A percentile compares a stretch with the other conserved stretches of the same genome.
Conservation (phyloP, 2,113 vertebrate species). For the Channa argus region DNA sequence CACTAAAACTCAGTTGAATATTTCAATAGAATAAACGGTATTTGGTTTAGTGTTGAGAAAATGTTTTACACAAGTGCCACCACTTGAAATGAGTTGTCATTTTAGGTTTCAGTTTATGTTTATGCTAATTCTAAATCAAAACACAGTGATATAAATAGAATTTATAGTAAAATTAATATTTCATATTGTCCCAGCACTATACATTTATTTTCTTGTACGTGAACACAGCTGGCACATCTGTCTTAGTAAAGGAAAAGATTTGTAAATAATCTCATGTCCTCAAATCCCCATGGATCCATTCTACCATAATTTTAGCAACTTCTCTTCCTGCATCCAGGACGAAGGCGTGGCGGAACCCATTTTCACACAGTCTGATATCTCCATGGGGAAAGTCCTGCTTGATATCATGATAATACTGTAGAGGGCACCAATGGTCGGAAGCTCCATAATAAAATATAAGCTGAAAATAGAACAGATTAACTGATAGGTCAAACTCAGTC, state of each 20-base stretch:
- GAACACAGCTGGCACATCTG: too few species aligned
- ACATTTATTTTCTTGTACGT: too few species aligned
- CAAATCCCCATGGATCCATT: conserved; percentile 86
- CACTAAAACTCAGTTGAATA: too few species aligned
- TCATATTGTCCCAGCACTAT: too few species aligned
- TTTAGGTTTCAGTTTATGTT: too few species aligned
- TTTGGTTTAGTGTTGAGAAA: too few species aligned
- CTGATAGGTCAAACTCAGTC: neutral
- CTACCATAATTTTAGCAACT: conserved; percentile 86
- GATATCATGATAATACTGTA: conserved; percentile 90
- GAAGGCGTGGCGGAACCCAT: conserved; percentile 89
- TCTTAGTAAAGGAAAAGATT: neutral
- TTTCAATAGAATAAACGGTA: too few species aligned
- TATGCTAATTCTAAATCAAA: too few species aligned
- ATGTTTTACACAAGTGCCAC: too few species aligned
- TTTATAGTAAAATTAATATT: too few species aligned
- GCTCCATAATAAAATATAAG: conserved; percentile 95
- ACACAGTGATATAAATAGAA: too few species aligned
- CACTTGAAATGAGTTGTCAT: too few species aligned
- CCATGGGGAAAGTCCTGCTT: conserved; percentile 90
- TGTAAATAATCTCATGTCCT: conserved; percentile 53
- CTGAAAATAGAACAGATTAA: conserved; percentile 78
- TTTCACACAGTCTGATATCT: conserved; percentile 90
- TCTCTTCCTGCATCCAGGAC: conserved; percentile 85
- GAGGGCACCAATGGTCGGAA: conserved; percentile 91